phyloP scores from a whole-genome alignment of 1,140 invertebrate genomes.

The Camponotus pennsylvanicus region DNA sequence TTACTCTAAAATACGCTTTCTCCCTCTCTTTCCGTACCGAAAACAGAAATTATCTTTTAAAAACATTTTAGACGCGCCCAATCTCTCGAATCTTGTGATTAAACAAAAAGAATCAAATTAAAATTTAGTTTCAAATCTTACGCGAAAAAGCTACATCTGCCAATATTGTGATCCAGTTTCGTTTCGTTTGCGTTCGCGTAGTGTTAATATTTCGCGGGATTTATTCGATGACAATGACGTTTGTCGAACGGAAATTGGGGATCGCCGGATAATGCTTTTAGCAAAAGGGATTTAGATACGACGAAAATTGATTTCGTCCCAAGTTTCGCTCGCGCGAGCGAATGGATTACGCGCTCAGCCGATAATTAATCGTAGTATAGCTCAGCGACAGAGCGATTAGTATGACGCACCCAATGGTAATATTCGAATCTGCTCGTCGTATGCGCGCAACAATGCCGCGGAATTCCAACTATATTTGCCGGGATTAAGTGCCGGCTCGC shows the following conservation, averaged over 20 bases:
- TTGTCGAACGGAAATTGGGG: slow-evolving; percentile 5
- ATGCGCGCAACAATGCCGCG: slow-evolving; percentile 76
- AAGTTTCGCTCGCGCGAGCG: slow-evolving; percentile 23
- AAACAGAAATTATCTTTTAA: slow-evolving; percentile 5
- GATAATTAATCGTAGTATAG: slow-evolving; percentile 75
- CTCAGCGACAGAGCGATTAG: slow-evolving; percentile 74
- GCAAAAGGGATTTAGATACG: slow-evolving; percentile 35
- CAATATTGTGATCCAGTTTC: neutral
- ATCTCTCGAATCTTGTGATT: neutral
- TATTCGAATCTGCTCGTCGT: slow-evolving; percentile 70
- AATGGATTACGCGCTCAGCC: slow-evolving; percentile 70
- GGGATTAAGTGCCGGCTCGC: slow-evolving; percentile 73
- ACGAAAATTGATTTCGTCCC: slow-evolving; percentile 50
- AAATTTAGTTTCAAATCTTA: neutral
- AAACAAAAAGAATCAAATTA: neutral
- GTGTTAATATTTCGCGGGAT: slow-evolving; percentile 17
- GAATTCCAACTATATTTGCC: slow-evolving; percentile 74
- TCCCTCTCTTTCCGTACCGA: neutral
- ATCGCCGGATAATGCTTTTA: slow-evolving; percentile 27
- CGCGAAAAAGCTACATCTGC: neutral
- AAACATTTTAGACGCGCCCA: neutral
- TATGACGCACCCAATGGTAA: slow-evolving; percentile 64
- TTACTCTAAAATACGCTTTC: neutral
- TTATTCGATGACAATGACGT: neutral
- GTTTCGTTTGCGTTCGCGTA: neutral